These are phyloP conservation scores for Leptinotarsa texana DNA, from an alignment of 1,140 invertebrate species.

Conservation along the genomic window DNA sequence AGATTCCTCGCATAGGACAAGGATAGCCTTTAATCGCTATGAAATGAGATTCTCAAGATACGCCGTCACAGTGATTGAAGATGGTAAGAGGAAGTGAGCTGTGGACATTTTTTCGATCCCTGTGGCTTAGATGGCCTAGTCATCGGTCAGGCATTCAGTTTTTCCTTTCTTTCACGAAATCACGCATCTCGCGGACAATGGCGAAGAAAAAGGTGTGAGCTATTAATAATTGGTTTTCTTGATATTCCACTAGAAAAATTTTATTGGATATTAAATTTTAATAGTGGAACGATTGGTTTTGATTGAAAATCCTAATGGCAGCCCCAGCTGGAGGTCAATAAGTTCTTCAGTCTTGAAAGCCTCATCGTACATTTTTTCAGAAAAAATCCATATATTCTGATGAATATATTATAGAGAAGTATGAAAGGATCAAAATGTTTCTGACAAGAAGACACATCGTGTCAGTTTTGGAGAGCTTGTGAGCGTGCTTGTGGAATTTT, in stretches of 20 bases:
- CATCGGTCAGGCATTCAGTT: constrained; percentile 2
- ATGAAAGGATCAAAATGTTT: too few relatives aligned
- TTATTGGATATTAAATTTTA: too few relatives aligned
- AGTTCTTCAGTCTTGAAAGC: too few relatives aligned
- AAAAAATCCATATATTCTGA: too few relatives aligned
- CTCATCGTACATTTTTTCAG: too few relatives aligned
- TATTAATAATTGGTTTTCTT: background rate
- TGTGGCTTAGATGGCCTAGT: constrained; percentile 4
- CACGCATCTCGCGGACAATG: background rate
- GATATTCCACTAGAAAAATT: background rate
- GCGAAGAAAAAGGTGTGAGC: background rate
- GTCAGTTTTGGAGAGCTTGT: too few relatives aligned
- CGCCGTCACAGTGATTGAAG: constrained; percentile 22
- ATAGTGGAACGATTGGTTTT: too few relatives aligned
- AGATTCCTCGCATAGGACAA: background rate
- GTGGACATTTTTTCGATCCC: constrained; percentile 21
- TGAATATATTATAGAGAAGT: too few relatives aligned
- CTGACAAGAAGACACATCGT: too few relatives aligned
- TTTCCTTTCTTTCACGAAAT: constrained; percentile 5
- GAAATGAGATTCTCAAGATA: constrained; percentile 29
- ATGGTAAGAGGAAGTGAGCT: constrained; percentile 26
- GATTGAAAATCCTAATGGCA: too few relatives aligned
- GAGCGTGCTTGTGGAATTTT: too few relatives aligned
- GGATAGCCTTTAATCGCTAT: constrained; percentile 17
- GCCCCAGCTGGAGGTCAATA: too few relatives aligned